phyloP scores from a whole-genome alignment of 2,888 invertebrate species.

The Ramazzottius varieornatus region DNA sequence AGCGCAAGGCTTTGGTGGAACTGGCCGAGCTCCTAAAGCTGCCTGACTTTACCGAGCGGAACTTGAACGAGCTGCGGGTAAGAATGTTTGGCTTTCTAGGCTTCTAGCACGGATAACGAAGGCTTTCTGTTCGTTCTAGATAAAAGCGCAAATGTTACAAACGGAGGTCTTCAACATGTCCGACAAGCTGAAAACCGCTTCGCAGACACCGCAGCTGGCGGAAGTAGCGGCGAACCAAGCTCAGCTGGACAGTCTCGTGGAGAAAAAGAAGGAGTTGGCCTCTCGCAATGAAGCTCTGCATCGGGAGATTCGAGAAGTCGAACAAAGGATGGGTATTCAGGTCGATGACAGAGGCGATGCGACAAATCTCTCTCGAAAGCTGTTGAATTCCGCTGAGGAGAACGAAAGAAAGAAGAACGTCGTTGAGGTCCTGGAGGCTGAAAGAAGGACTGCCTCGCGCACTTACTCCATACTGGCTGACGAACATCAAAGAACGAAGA shows the following conservation, averaged over 20 bases:
- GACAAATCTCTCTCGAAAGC: background rate
- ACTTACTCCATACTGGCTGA: background rate
- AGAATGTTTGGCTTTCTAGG: too few relatives aligned
- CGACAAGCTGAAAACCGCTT: background rate
- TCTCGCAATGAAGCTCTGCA: background rate
- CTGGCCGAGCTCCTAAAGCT: background rate
- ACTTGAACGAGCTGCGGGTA: background rate
- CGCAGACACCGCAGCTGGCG: background rate
- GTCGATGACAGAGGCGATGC: background rate
- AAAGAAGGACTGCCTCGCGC: background rate
- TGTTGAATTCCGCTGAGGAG: background rate
- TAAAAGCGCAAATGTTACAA: conserved; percentile 1
- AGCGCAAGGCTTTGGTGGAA: background rate
- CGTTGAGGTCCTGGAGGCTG: background rate
- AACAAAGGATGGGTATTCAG: background rate
- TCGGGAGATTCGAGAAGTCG: background rate
- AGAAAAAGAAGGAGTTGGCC: background rate
- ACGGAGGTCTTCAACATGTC: background rate
- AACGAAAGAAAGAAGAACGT: background rate
- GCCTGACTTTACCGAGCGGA: background rate
- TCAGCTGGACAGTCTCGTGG: background rate
- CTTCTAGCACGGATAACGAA: too few relatives aligned
- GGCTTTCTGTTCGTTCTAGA: too few relatives aligned
- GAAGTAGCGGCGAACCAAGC: background rate
- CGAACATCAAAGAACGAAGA: background rate